Evolutionary conservation across 2,113 vertebrate species (phyloP).

Genomic region (Xyliphius kryptos): DNA sequence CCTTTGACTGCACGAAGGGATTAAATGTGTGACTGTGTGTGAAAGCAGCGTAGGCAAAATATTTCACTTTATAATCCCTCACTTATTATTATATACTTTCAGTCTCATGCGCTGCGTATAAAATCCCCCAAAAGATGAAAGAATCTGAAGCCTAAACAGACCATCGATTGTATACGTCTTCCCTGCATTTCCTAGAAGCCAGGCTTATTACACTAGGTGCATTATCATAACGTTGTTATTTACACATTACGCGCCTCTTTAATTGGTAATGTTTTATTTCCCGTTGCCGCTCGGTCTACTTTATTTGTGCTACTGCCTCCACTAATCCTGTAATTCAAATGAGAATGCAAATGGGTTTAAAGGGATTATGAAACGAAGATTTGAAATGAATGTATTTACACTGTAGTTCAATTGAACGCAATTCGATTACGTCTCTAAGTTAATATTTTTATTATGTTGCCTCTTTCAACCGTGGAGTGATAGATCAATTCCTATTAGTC

Average conservation of each 20-base stretch:
- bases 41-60: no score
- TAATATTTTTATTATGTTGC: constrained; percentile 43
- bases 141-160: no score
- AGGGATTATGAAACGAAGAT: constrained; percentile 18
- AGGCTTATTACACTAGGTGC: constrained; percentile 7
- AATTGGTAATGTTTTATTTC: constrained; percentile 6
- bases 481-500: constrained; percentile 41
- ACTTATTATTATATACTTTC: no score
- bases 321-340: constrained; percentile 25
- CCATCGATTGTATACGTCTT: background rate
- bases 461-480: constrained; percentile 14
- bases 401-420: constrained; percentile 27
- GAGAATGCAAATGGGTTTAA: constrained; percentile 30
- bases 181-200: constrained; percentile 1
- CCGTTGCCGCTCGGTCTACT: constrained; percentile 4
- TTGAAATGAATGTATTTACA: constrained; percentile 27
- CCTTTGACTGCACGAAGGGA: no score
- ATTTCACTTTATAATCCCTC: no score
- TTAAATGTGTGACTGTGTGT: no score
- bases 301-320: constrained; percentile 2
- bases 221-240: background rate
- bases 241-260: constrained; percentile 8
- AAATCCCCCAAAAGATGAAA: no score
- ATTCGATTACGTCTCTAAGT: constrained; percentile 33
- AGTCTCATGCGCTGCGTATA: no score